Evolutionary conservation across 2,797 vertebrate species (phyloP).

Genomic region (Chaetodon trifasciatus): DNA sequence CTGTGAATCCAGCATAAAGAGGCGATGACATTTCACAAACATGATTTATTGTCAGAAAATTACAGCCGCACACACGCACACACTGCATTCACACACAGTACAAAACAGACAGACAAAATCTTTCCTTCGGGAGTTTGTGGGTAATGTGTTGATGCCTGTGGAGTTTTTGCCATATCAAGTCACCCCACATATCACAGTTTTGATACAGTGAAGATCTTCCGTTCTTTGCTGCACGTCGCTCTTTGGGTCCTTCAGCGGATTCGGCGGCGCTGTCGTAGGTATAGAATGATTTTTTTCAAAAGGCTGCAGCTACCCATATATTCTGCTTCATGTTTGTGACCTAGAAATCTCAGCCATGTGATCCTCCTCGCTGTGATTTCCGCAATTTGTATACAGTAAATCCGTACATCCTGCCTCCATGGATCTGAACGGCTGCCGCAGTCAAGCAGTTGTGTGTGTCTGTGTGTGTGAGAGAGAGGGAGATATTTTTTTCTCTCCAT

Average conservation of each 20-base stretch:
- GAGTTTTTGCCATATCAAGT: slow-evolving; percentile 25
- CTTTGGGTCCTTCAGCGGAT: slow-evolving; percentile 19
- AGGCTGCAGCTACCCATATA: slow-evolving; percentile 33
- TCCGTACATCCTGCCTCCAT: slow-evolving; percentile 25
- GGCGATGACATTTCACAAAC: slow-evolving; percentile 29
- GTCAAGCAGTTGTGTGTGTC: slow-evolving; percentile 6
- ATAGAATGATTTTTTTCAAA: slow-evolving; percentile 15
- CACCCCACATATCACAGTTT: slow-evolving; percentile 22
- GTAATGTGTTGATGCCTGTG: slow-evolving; percentile 24
- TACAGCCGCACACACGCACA: neutral
- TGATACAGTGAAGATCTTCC: slow-evolving; percentile 33
- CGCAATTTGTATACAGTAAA: slow-evolving; percentile 32
- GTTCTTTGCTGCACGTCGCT: neutral
- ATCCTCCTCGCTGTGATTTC: slow-evolving; percentile 25
- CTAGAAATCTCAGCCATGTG: slow-evolving; percentile 47
- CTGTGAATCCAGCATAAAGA: slow-evolving; percentile 19
- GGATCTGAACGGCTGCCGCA: slow-evolving; percentile 13
- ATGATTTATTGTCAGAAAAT: slow-evolving; percentile 24
- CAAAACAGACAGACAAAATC: neutral
- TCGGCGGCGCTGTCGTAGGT: slow-evolving; percentile 19
- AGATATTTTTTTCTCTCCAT: neutral
- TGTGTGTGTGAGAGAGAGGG: slow-evolving; percentile 2
- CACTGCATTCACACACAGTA: neutral
- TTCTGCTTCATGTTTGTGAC: slow-evolving; percentile 50
- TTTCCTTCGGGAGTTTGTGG: slow-evolving; percentile 12